Conservation (phyloP, 1,140 invertebrate genomes). For the Hestina assimilis region DNA sequence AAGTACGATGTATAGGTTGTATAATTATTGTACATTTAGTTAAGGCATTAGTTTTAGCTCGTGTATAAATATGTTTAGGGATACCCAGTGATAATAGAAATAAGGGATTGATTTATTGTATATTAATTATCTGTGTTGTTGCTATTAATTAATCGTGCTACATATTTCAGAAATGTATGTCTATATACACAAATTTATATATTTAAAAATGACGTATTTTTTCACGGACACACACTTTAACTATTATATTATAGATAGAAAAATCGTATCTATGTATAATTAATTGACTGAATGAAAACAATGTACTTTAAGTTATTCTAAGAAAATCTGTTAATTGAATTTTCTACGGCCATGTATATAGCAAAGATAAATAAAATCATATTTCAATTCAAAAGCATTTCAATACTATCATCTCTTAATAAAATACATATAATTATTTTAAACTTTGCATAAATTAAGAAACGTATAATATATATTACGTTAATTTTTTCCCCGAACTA, state of each 20-base stretch:
- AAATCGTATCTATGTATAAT: constrained; percentile 43
- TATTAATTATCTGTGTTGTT: constrained; percentile 51
- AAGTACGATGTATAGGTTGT: constrained; percentile 65
- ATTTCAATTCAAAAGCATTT: constrained; percentile 49
- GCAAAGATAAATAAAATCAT: constrained; percentile 64
- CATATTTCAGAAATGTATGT: constrained; percentile 49
- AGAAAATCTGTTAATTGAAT: constrained; percentile 65
- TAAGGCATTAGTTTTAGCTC: constrained; percentile 44
- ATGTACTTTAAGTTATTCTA: constrained; percentile 70
- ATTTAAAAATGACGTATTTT: constrained; percentile 57
- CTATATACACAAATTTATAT: constrained; percentile 45
- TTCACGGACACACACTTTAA: constrained; percentile 48
- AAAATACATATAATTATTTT: neutral
- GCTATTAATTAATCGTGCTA: constrained; percentile 58
- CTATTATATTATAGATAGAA: constrained; percentile 47
- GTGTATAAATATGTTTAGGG: constrained; percentile 64
- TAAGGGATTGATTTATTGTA: constrained; percentile 69
- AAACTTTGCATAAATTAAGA: neutral
- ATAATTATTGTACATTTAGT: constrained; percentile 61
- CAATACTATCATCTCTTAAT: neutral
- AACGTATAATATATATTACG: neutral
- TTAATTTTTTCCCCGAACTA: constrained; percentile 19
- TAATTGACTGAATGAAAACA: constrained; percentile 66
- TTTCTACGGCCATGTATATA: constrained; percentile 75
- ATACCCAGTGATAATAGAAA: constrained; percentile 74